These are phyloP conservation scores for Masnerella sp. DNA, from an alignment of 2,888 invertebrate species.

Conservation along the genomic window DNA sequence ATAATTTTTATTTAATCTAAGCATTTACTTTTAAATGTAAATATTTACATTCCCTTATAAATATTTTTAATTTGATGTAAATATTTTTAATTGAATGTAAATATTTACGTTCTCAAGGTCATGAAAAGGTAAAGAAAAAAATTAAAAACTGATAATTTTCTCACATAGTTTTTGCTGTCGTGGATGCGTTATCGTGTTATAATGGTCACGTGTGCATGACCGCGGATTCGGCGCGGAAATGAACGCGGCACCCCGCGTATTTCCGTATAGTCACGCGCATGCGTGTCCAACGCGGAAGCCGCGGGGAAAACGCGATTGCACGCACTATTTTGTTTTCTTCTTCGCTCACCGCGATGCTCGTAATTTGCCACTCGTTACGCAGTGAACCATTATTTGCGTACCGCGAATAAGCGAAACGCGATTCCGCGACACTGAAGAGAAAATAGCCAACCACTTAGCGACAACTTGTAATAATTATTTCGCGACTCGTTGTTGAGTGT, in stretches of 20 bases:
- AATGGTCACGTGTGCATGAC: too few species aligned
- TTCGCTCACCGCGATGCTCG: slow-evolving; percentile 9
- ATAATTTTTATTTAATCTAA: too few species aligned
- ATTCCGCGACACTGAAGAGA: neutral
- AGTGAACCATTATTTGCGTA: slow-evolving; percentile 11
- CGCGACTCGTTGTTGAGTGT: too few species aligned
- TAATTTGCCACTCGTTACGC: slow-evolving; percentile 27
- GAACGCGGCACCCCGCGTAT: slow-evolving; percentile 1
- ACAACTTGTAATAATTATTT: neutral
- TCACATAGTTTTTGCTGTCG: too few species aligned
- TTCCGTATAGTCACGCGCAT: slow-evolving; percentile 9
- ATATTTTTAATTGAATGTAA: too few species aligned
- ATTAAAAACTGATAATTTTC: too few species aligned
- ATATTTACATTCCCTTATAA: too few species aligned
- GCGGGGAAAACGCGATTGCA: slow-evolving; percentile 26
- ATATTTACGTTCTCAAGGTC: too few species aligned
- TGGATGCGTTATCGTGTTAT: too few species aligned
- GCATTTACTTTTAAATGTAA: too few species aligned
- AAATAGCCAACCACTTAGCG: slow-evolving; percentile 4
- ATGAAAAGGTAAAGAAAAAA: too few species aligned
- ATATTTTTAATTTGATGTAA: too few species aligned
- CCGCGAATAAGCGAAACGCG: slow-evolving; percentile 12
- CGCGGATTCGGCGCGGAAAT: slow-evolving; percentile 16
- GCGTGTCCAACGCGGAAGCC: slow-evolving; percentile 28
- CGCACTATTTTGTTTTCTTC: slow-evolving; percentile 35